These are phyloP conservation scores for Alectoris magna DNA, from an alignment of 2,797 vertebrate genomes.

Conservation along the genomic window DNA sequence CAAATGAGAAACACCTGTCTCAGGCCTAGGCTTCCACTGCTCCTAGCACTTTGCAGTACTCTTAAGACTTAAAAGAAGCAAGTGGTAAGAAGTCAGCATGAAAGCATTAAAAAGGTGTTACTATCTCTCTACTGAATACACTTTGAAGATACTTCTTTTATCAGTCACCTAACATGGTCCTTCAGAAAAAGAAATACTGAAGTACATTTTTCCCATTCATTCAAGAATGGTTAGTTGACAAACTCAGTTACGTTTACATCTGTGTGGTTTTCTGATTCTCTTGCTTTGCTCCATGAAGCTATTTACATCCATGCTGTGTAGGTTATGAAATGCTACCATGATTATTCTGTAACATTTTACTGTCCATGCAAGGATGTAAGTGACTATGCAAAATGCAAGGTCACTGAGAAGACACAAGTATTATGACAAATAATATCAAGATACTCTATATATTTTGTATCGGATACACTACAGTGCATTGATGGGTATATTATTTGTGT, in stretches of 20 bases:
- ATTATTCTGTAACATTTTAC: neutral
- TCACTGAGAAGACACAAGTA: neutral
- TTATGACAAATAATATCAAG: neutral
- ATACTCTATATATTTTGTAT: neutral
- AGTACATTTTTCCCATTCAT: neutral
- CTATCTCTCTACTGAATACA: neutral
- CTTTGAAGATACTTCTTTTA: neutral
- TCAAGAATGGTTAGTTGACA: neutral
- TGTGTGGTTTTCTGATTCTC: neutral
- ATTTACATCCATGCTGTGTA: neutral
- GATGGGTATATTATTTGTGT: neutral
- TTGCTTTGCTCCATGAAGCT: neutral
- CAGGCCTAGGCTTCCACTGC: neutral
- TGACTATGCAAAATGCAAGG: neutral
- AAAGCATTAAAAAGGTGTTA: neutral
- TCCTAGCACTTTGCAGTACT: fast-evolving
- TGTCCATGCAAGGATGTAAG: neutral
- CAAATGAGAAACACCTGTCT: fast-evolving
- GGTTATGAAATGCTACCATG: neutral
- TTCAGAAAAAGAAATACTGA: neutral
- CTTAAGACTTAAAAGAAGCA: neutral
- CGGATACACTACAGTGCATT: neutral
- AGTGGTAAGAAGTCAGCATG: fast-evolving
- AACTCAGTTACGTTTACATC: neutral
- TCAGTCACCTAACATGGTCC: neutral